Percentiles rank a stretch among this genome's conserved stretches.
Conservation (phyloP, 2,113 vertebrate genomes). For the Sander vitreus region DNA sequence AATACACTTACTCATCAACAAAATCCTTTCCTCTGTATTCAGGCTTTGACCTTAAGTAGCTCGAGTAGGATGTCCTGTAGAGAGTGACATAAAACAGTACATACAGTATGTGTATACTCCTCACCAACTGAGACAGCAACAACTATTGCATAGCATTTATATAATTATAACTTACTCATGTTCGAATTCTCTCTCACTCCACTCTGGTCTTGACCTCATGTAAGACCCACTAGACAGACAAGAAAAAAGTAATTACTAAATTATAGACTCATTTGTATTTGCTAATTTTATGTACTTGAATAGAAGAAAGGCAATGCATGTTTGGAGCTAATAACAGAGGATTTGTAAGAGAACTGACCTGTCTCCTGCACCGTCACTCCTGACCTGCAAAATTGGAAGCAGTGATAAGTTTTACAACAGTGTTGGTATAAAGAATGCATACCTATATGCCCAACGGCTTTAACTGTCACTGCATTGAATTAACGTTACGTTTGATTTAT, state of each 20-base stretch:
- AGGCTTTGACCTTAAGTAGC: slow-evolving; percentile 39
- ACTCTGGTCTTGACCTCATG: slow-evolving; percentile 57
- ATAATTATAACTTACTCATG: slow-evolving; percentile 53
- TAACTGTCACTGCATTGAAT: neutral
- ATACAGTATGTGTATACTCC: neutral
- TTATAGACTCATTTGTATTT: neutral
- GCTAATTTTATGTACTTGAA: neutral
- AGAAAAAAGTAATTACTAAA: neutral
- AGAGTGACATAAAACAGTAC: slow-evolving; percentile 4
- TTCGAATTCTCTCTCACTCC: slow-evolving; percentile 53
- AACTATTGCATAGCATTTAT: neutral
- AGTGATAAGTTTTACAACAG: neutral
- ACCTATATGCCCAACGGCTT: neutral
- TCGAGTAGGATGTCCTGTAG: slow-evolving; percentile 53
- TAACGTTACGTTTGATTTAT: neutral
- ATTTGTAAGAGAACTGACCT: slow-evolving; percentile 53
- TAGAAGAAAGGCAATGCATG: neutral
- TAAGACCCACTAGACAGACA: slow-evolving; percentile 44
- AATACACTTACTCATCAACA: slow-evolving; percentile 69
- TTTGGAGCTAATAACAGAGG: neutral
- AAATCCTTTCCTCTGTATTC: slow-evolving; percentile 57
- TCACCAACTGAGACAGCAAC: neutral
- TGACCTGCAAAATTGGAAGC: slow-evolving; percentile 53
- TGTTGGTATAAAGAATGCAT: neutral
- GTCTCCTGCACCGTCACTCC: slow-evolving; percentile 40